Base-by-base conservation (phyloP, 2,888 invertebrate species). In the Bibio marci region DNA sequence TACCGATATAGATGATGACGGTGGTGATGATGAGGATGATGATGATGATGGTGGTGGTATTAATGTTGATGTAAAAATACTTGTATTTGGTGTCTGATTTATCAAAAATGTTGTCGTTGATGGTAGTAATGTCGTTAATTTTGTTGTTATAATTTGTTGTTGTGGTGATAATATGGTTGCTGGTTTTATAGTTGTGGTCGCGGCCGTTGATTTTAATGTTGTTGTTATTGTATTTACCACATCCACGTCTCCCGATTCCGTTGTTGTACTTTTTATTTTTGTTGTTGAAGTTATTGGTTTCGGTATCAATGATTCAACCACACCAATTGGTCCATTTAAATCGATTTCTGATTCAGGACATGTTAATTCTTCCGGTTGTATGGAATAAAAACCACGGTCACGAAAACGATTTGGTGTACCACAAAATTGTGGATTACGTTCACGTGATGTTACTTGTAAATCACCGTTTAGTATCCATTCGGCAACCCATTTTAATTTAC, bases 341-440 rank as follows among this genome's bases (percentile, higher is more conserved):
- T 71, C 70, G 22, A 65, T 67, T 42, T 73, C 69, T 5, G 71
- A 69, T 48, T 62, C 57, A 5, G 58, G 57, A 43, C 79, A 79
- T 30, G 67, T 65, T 41, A 79, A 58, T 57, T 79, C 90, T 50
- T 77, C 79, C 1, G 81, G 76, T 57, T 80, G 77, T 48, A 91
- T 82, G 51, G 81, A 83, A 55, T 88, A 87, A 62, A 91, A 88
- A 28, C 80, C 85, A 35, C 80, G 70, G 44, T 85, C 81, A 41
- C 82, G 71, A 50, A 90, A 78, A 45, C 76, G 68, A 2, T 74
- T 66, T 2, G 91, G 91, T 47, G 76, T 76, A 12, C 88, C 90
- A 53, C 90, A 91, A 59, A 90, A 91, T 58, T 91, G 90, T 7
- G 90, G 90, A 59, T 85, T 87, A 49, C 87, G 69, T 60, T 91